Base-by-base conservation (phyloP, 2,888 invertebrate genomes). In the Chouioia cunea region DNA sequence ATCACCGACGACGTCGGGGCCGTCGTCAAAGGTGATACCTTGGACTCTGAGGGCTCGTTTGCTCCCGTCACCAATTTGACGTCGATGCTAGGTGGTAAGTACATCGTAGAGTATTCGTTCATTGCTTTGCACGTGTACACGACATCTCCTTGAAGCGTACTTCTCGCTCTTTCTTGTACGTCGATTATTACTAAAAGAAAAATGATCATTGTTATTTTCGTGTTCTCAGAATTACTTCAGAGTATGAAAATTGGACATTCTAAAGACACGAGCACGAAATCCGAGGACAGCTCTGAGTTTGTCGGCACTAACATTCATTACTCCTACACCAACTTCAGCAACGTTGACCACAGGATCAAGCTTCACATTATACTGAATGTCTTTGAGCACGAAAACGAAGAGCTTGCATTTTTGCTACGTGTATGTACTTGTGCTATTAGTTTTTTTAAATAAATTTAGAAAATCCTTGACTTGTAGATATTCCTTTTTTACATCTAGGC, bases 341-440 rank as follows among this genome's bases (percentile, higher is more conserved):
- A 87, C 74, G 84, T 89, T 18, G 90, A 90, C 82, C 89, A 89
- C 77, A 87, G 90, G 58, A 82, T 90, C n/a, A 90, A 90, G 78
- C 81, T 89, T 3, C 88, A 88, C 79, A 86, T 90, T 47, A 88
- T 88, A 79, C 85, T 89, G 74, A 85, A 85, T 70, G 83, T 89
- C 77, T 89, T 90, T 75, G 87, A 89, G 73, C 86, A 88, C 71
- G 85, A 87, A 68, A 86, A 86, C 43, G 90, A 90, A 79, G 87
- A 88, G 70, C 86, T 90, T 6, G 86, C 88, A 60, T 86, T 89
- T 83, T 79, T 89, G 58, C 83, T 88, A 1, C 86, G 87, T 76
- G 88, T 88, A 70, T 83, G 80, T 70, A 36, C 36, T 10, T 36
- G 1, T 36, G 1, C 1, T 36, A 10, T 6, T 36, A 16, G n/a